These are phyloP conservation scores for Ips nitidus DNA, from an alignment of 1,140 invertebrate species.

Conservation along the genomic window DNA sequence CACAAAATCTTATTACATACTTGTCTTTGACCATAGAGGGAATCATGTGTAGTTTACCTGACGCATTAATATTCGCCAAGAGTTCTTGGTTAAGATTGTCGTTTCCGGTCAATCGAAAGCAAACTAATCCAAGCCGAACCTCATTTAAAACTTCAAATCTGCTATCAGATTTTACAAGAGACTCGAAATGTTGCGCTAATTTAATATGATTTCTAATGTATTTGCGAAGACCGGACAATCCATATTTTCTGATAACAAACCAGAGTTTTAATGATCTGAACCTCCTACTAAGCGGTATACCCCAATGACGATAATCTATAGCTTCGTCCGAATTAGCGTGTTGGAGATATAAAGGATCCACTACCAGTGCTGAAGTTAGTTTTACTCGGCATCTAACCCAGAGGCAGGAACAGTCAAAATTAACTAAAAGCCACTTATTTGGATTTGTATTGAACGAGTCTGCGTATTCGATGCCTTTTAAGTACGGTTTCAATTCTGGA, in stretches of 20 bases:
- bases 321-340: conserved; percentile 72
- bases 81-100: conserved; percentile 80
- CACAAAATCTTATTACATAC: conserved; percentile 82
- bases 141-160: conserved; percentile 84
- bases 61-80: conserved; percentile 82
- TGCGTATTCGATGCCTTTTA: conserved; percentile 79
- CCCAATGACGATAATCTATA: conserved; percentile 88
- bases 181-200: conserved; percentile 84
- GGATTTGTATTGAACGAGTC: conserved; percentile 92
- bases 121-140: conserved; percentile 73
- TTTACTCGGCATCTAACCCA: conserved; percentile 89
- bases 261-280: conserved; percentile 87
- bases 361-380: conserved; percentile 90
- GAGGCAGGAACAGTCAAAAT: conserved; percentile 88
- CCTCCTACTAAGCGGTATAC: conserved; percentile 82
- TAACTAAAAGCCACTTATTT: conserved; percentile 89
- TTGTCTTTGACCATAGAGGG: conserved; percentile 77
- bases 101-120: conserved; percentile 68
- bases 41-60: conserved; percentile 88
- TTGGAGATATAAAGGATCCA: conserved; percentile 90
- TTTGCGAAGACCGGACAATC: conserved; percentile 75
- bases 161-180: conserved; percentile 70
- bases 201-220: conserved; percentile 86
- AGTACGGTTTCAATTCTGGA: conserved; percentile 74
- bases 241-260: conserved; percentile 85